Evolutionary conservation across 2,888 invertebrate species (phyloP).

Genomic region (Cryptus armator): DNA sequence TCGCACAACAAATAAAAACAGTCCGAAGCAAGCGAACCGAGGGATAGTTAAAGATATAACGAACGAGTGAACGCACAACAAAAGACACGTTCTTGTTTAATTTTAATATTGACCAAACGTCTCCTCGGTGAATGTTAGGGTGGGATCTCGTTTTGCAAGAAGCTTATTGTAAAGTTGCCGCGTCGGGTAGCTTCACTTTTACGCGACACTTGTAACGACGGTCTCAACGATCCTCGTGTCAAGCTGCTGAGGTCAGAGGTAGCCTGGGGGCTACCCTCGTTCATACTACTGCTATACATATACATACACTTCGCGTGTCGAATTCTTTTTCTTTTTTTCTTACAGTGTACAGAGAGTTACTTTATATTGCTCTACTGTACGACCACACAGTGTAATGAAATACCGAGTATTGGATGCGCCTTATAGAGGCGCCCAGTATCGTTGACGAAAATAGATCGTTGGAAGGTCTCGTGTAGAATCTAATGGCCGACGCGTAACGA

Average conservation of each 20-base stretch:
- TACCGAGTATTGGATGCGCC: no score
- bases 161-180: slow-evolving; percentile 36
- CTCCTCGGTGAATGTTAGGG: neutral
- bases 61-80: neutral
- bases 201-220: slow-evolving; percentile 42
- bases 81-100: neutral
- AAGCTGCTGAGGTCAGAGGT: slow-evolving; percentile 40
- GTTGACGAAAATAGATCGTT: no score
- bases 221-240: slow-evolving; percentile 46
- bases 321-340: neutral
- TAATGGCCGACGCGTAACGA: neutral
- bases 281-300: neutral
- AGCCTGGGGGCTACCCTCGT: slow-evolving; percentile 38
- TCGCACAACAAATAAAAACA: no score
- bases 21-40: no score
- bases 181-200: slow-evolving; percentile 20
- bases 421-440: no score
- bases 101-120: neutral
- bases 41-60: neutral
- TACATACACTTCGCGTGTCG: slow-evolving; percentile 7
- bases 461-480: neutral
- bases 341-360: neutral
- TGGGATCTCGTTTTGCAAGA: neutral
- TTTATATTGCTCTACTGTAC: neutral
- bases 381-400: no score